phyloP scores from a whole-genome alignment of 2,113 vertebrate genomes.

The Notarius quadriscutis region DNA sequence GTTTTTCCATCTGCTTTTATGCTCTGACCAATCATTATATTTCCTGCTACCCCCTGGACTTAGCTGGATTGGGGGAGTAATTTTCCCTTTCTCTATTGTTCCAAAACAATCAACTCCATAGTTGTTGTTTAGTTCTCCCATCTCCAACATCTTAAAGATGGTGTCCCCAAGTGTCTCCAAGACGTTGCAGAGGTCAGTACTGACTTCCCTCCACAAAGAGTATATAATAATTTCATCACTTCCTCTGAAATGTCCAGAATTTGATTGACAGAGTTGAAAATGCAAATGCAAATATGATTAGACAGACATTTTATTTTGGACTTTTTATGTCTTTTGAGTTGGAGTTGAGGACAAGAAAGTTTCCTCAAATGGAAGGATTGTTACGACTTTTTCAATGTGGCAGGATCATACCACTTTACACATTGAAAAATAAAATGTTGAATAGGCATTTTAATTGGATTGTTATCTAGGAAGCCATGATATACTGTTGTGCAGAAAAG shows the following conservation, averaged over 20 bases:
- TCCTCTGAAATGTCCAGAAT: neutral
- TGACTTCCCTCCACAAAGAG: neutral
- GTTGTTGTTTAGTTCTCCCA: neutral
- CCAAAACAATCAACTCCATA: neutral
- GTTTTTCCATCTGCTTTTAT: neutral
- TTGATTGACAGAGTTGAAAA: neutral
- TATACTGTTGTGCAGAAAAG: neutral
- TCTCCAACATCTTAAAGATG: neutral
- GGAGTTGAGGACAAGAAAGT: neutral
- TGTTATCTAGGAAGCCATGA: neutral
- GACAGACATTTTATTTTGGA: neutral
- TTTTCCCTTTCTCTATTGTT: neutral
- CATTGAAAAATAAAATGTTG: neutral
- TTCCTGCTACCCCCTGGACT: neutral
- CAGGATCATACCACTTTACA: neutral
- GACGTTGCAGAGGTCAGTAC: neutral
- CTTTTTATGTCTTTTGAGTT: neutral
- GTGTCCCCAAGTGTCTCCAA: neutral
- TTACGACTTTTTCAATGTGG: neutral
- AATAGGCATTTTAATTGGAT: neutral
- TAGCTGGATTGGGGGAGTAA: neutral
- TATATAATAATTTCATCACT: neutral
- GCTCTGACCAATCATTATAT: neutral
- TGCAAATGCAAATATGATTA: neutral
- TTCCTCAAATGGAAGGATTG: neutral